Base-by-base conservation (phyloP, 2,797 vertebrate genomes). In the Periparus ater region DNA sequence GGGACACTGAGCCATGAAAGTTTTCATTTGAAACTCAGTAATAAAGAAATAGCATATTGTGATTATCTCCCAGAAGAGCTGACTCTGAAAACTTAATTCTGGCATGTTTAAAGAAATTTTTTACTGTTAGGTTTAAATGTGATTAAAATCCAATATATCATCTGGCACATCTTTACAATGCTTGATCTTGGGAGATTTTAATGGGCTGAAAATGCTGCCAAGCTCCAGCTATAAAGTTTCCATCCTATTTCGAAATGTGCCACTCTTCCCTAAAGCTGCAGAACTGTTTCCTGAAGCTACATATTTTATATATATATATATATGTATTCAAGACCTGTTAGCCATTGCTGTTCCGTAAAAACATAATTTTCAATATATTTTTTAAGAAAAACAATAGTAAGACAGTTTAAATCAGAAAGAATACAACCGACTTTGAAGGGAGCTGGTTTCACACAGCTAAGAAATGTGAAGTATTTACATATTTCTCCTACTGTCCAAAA, bases 71-170 rank as follows among this genome's bases (percentile, higher is more conserved):
- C 85, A 62, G 63, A 62, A 61, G 68, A 86, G 48, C 38, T 85
- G 71, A 63, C 63, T 90, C 91, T 50, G 67, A 85, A 88, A 91
- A 80, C 62, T 65, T 74, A 50, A 68, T 76, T 83, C 58, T 81
- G 61, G 22, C 3, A 0, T 34, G 53, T 63, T 92, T 75, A 84
- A 93, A 67, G 67, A 54, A n/a, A 36, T 9, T 11, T 75, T 58
- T 90, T 88, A 76, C 55, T 63, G 63, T 81, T 92, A 5, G 14
- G 51, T 81, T 91, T 20, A 53, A 85, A 76, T 6, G 21, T 81
- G 51, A 95, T 89, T 92, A 92, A 83, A 94, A 85, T 94, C 85
- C 89, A 81, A 92, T 95, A 75, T 89, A 55, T 94, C 21, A 62
- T 85, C 72, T 96, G 91, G 82, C 85, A 89, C n/a, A 54, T 94